These are phyloP conservation scores for Sorex maritimensis DNA, from an alignment of 2,797 vertebrate species.

Conservation along the genomic window DNA sequence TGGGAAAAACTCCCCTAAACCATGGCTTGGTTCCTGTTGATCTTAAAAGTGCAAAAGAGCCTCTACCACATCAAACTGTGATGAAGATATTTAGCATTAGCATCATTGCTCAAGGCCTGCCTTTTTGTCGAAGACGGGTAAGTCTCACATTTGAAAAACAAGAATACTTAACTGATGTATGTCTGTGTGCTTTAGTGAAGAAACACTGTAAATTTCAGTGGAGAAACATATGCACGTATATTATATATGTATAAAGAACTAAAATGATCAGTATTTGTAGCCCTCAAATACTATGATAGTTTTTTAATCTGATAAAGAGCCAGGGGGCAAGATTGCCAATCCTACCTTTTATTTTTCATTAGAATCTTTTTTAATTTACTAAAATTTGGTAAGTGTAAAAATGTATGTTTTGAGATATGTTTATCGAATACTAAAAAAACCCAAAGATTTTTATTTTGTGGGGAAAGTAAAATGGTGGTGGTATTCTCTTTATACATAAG, in stretches of 20 bases:
- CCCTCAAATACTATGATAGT: neutral
- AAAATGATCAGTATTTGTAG: neutral
- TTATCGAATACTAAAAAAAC: conserved; percentile 31
- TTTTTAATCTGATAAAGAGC: conserved; percentile 32
- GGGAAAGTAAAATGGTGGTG: conserved; percentile 36
- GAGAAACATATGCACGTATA: too few relatives aligned
- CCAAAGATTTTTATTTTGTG: conserved; percentile 54
- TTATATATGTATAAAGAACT: conserved; percentile 24
- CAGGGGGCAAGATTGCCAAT: neutral
- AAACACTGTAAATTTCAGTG: conserved; percentile 30
- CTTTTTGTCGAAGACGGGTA: conserved; percentile 98
- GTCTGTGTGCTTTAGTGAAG: conserved; percentile 55
- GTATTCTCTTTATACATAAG: neutral
- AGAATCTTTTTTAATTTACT: conserved; percentile 57
- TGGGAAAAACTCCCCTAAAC: conserved; percentile 92
- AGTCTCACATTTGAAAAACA: conserved; percentile 90
- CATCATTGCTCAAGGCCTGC: conserved; percentile 98
- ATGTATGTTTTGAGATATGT: conserved; percentile 39
- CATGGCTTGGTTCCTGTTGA: conserved; percentile 94
- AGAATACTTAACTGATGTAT: conserved; percentile 59
- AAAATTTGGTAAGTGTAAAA: conserved; percentile 60
- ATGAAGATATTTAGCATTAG: conserved; percentile 99
- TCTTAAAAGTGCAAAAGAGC: conserved; percentile 93
- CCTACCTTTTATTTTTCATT: conserved; percentile 64
- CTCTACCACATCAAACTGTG: conserved; percentile 95